Conservation (phyloP, 1,140 invertebrate species). For the Drosophila jambulina region DNA sequence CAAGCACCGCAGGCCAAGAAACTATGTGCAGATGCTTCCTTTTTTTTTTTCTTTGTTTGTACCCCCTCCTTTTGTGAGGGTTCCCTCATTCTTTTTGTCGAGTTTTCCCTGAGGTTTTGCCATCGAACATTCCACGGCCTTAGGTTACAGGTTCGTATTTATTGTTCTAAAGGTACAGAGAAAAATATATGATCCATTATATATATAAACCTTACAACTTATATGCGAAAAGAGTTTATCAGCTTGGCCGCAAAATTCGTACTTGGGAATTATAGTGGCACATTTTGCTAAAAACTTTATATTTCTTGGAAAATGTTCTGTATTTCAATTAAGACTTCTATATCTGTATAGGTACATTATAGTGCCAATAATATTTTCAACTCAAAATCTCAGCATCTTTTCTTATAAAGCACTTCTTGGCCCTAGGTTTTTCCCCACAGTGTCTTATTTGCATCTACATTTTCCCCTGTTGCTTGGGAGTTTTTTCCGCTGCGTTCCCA, state of each 20-base stretch:
- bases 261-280: background rate
- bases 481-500: conserved; percentile 20
- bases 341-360: too few relatives aligned
- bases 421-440: background rate
- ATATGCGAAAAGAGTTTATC: background rate
- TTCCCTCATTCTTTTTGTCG: conserved; percentile 7
- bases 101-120: conserved; percentile 21
- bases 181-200: background rate
- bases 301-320: too few relatives aligned
- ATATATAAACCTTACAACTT: background rate
- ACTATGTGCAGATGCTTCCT: conserved; percentile 32
- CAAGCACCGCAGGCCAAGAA: conserved; percentile 34
- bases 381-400: too few relatives aligned
- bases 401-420: too few relatives aligned
- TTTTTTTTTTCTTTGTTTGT: conserved; percentile 10
- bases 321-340: too few relatives aligned
- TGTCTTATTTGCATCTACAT: conserved; percentile 10
- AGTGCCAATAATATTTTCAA: too few relatives aligned
- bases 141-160: conserved; percentile 15
- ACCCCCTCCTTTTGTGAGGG: background rate
- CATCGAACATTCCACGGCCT: conserved; percentile 31
- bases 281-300: too few relatives aligned
- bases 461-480: background rate
- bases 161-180: conserved; percentile 5
- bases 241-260: background rate